Conservation (phyloP, 2,113 vertebrate genomes). For the Plestiodon gilberti region DNA sequence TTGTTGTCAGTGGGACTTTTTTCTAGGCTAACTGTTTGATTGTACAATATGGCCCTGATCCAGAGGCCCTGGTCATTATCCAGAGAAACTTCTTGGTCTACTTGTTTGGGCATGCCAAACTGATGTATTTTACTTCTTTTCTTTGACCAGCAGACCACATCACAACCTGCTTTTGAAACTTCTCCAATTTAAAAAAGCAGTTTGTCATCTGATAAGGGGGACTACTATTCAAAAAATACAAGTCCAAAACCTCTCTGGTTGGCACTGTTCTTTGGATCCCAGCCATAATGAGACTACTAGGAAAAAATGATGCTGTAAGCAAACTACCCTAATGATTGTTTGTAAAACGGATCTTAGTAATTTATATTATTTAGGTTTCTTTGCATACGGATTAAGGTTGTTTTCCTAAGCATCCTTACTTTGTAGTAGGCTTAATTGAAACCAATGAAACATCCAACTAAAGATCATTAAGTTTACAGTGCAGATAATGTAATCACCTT, state of each 20-base stretch:
- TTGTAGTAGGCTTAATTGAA: neutral
- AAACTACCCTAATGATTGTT: conserved; percentile 48
- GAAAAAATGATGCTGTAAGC: conserved; percentile 51
- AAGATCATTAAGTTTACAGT: conserved; percentile 24
- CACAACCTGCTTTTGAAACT: neutral
- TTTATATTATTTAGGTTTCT: conserved; percentile 63
- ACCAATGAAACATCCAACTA: neutral
- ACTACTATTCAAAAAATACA: neutral
- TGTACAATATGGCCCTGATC: neutral
- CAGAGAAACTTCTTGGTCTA: neutral
- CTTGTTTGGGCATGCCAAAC: neutral
- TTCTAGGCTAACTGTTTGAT: neutral
- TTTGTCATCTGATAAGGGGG: neutral
- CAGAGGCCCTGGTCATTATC: neutral
- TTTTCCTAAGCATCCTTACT: neutral
- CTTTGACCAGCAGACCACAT: neutral
- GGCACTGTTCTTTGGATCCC: neutral
- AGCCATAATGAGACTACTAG: neutral
- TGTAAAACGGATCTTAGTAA: conserved; percentile 63
- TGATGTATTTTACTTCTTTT: neutral
- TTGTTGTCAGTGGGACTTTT: neutral
- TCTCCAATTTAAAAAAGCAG: neutral
- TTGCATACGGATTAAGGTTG: conserved; percentile 40
- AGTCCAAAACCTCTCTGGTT: neutral
- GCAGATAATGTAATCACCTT: conserved; percentile 49